Conservation (phyloP, 53 echinoderm and acorn worm species). For the Temnopleurus reevesii region DNA sequence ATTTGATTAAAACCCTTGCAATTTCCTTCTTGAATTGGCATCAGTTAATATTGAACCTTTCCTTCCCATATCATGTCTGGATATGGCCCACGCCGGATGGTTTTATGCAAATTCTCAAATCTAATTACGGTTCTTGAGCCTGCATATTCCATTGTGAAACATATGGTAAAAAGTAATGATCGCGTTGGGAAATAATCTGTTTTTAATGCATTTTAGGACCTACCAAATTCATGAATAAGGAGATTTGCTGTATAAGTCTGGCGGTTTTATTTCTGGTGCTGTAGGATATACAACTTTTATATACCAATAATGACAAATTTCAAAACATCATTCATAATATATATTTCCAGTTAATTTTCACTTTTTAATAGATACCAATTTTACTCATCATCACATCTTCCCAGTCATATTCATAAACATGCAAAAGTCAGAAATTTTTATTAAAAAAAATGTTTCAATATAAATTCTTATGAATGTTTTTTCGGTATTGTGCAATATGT, state of each 20-base stretch:
- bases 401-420: no score
- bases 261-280: no score
- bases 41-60: constrained; percentile 1
- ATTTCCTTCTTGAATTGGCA: neutral
- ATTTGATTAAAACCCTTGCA: neutral
- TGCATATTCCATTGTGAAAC: constrained; percentile 18
- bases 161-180: constrained; percentile 11
- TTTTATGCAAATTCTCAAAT: constrained; percentile 34
- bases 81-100: neutral
- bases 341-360: no score
- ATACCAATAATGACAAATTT: neutral
- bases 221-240: neutral
- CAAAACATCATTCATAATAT: no score
- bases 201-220: neutral
- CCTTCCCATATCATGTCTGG: neutral
- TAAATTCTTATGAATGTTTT: no score
- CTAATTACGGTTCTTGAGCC: constrained; percentile 3
- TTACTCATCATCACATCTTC: no score
- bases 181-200: neutral
- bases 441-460: no score
- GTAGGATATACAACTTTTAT: no score
- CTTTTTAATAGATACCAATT: no score
- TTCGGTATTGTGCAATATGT: no score
- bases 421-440: no score
- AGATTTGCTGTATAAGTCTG: no score